Base-by-base conservation (phyloP, 2,888 invertebrate genomes). In the Ethmia dodecea region DNA sequence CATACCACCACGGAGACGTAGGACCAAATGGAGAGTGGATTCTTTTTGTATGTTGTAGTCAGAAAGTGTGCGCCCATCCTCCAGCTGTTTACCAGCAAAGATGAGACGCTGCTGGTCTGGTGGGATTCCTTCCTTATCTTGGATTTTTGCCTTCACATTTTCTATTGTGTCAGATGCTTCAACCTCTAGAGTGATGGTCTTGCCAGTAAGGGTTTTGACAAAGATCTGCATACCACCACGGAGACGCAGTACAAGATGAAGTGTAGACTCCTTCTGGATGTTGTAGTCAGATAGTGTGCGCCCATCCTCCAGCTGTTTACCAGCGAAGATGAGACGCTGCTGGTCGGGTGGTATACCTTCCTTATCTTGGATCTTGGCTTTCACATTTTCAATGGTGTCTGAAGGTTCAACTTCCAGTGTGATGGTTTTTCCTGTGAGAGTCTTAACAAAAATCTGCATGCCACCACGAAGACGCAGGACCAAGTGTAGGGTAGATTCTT, bases 1-100 rank as follows among this genome's bases (percentile, higher is more conserved):
- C 74, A 74, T 75, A 13, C 75, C 75, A 33, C 75, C 75, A 13
- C 75, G 60, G 0, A 79, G 70, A 60, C 79, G 73, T 0, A 80
- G 9, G 0, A 80, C 79, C 3, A 80, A 27, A 3, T 79, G 79
- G 0, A 79, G 60, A 0, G 79, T 79, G 0, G 78, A 78, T 14
- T 79, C 79, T 2, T 79, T 79, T 4, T 79, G 79, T 3, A 79
- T 79, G 8, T 79, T 79, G 27, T 79, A 79, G 32, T 79, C 79
- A 0, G 78, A 78, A 0, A 79, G 47, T 0, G 78, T 79, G 20
- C 79, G 74, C 0, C 79, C 79, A 49, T 79, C 79, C 33, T 79
- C 79, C 0, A 79, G 14, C 13, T 79, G 79, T 10, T 79, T 79
- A 0, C 79, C 66, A 3, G 75, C 75, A 1, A 75, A 75, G 40